Conservation (phyloP, 2,113 vertebrate species). For the Hystrix cristata region DNA sequence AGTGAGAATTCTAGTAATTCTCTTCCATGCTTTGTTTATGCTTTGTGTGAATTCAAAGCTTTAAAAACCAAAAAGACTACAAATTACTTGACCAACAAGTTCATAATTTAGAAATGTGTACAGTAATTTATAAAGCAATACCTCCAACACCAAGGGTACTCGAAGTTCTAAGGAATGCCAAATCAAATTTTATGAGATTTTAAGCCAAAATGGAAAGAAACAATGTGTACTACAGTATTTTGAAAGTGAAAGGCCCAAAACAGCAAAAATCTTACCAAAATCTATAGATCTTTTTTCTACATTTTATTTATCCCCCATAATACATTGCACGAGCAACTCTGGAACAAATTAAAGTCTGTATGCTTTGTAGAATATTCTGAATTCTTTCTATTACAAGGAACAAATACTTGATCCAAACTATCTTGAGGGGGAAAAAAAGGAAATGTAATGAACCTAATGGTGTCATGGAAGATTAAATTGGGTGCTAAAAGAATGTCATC, state of each 20-base stretch:
- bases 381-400: neutral
- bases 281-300: neutral
- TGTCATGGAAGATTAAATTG: neutral
- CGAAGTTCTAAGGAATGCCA: neutral
- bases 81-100: neutral
- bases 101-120: neutral
- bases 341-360: neutral
- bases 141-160: neutral
- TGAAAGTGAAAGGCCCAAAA: neutral
- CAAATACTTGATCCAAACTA: neutral
- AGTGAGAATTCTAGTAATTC: neutral
- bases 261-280: neutral
- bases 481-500: neutral
- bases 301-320: neutral
- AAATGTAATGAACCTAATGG: neutral
- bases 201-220: conserved; percentile 47
- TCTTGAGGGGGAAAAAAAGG: neutral
- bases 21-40: neutral
- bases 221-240: neutral
- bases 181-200: neutral
- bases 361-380: neutral
- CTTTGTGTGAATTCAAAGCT: neutral
- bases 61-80: neutral
- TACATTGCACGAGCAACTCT: conserved; percentile 2
- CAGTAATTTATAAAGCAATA: neutral